Evolutionary conservation across 92 coral and sea anemone genomes (phyloP).

Genomic region (Palythoa heliodiscus): DNA sequence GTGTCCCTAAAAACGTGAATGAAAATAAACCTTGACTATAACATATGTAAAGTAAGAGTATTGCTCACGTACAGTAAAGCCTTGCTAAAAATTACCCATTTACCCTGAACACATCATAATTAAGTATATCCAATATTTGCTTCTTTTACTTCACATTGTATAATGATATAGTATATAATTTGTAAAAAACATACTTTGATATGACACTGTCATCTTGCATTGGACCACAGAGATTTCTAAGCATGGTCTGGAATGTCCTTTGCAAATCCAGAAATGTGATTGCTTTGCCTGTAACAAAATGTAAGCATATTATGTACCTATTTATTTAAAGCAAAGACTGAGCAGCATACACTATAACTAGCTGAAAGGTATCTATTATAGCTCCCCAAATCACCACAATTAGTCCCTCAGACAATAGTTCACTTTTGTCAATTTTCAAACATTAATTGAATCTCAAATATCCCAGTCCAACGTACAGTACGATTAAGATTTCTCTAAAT

Average conservation of each 20-base stretch:
- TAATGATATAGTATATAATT: no score
- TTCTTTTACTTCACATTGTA: no score
- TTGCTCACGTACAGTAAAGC: slow-evolving; percentile 4
- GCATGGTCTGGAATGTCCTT: slow-evolving; percentile 10
- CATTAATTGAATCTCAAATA: background rate
- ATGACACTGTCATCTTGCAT: background rate
- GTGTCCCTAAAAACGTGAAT: no score
- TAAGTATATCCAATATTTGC: no score
- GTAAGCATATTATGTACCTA: background rate
- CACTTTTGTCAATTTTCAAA: background rate
- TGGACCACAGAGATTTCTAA: slow-evolving; percentile 20
- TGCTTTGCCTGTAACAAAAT: slow-evolving; percentile 26
- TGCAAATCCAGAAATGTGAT: slow-evolving; percentile 10
- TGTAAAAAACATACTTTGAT: slow-evolving; percentile 33
- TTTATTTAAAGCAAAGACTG: slow-evolving; percentile 7
- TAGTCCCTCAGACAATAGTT: background rate
- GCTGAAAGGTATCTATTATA: background rate
- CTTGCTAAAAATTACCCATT: no score
- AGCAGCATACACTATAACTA: background rate
- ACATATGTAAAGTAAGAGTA: slow-evolving; percentile 2
- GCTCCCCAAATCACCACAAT: background rate
- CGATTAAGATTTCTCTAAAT: slow-evolving; percentile 1
- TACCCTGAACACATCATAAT: no score
- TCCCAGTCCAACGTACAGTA: background rate
- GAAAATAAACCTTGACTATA: background rate